These are phyloP conservation scores for Andrena praecox DNA, from an alignment of 2,888 invertebrate genomes.

Conservation along the genomic window DNA sequence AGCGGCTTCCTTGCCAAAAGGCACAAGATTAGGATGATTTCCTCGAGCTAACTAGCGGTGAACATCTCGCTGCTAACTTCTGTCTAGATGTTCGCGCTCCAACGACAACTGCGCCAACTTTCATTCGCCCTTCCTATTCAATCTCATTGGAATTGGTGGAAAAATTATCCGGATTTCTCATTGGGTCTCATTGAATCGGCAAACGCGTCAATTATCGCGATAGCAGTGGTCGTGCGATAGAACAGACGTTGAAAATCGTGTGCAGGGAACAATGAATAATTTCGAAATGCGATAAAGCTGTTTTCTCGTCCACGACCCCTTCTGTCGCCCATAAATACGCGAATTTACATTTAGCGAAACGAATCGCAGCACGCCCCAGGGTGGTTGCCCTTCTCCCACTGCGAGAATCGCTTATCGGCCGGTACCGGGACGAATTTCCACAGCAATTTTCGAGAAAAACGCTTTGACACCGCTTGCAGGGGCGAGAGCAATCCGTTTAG, in stretches of 20 bases:
- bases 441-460: constrained; percentile 68
- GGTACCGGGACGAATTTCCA: constrained; percentile 56
- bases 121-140: neutral
- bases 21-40: constrained; percentile 49
- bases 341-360: constrained; percentile 38
- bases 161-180: neutral
- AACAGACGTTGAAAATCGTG: neutral
- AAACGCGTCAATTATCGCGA: neutral
- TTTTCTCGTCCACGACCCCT: constrained; percentile 4
- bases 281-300: constrained; percentile 5
- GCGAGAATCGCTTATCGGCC: constrained; percentile 37
- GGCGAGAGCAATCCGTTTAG: constrained; percentile 65
- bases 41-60: constrained; percentile 5
- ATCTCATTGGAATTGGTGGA: neutral
- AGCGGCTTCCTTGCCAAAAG: constrained; percentile 64
- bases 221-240: neutral
- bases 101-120: neutral
- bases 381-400: constrained; percentile 19
- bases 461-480: constrained; percentile 63
- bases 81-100: neutral
- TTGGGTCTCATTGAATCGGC: neutral
- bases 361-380: constrained; percentile 27
- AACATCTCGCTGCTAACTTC: constrained; percentile 19
- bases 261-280: constrained; percentile 1
- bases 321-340: constrained; percentile 23